These are phyloP conservation scores for Theretra japonica DNA, from an alignment of 2,888 invertebrate genomes.

Conservation along the genomic window DNA sequence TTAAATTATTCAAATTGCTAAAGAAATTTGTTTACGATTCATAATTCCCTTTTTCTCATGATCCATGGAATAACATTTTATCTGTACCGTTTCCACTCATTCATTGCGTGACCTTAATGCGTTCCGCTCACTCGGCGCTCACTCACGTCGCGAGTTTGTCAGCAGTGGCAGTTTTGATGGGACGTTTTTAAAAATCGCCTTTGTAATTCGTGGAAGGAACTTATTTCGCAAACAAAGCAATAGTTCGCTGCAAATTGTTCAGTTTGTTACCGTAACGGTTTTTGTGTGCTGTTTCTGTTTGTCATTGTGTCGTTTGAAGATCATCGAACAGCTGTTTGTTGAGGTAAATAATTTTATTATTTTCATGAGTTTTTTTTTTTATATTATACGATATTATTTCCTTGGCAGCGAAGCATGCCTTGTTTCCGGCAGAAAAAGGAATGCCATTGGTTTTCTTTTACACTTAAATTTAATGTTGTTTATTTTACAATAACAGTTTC, in stretches of 20 bases:
- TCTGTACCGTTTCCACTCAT: background rate
- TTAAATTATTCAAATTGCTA: too few relatives aligned
- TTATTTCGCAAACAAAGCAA: slow-evolving; percentile 15
- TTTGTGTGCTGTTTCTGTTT: background rate
- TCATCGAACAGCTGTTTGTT: slow-evolving; percentile 9
- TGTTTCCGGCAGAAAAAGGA: background rate
- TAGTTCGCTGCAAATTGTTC: background rate
- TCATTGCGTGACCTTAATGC: slow-evolving; percentile 5
- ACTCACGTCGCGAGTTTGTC: slow-evolving; percentile 23
- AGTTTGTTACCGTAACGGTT: slow-evolving; percentile 1
- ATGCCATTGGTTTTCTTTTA: background rate
- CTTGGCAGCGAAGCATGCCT: background rate
- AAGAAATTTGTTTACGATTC: too few relatives aligned
- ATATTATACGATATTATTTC: background rate
- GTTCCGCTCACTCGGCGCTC: slow-evolving; percentile 7
- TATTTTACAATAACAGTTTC: background rate
- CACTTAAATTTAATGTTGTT: background rate
- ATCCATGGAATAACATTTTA: background rate
- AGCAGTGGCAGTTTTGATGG: slow-evolving; percentile 1
- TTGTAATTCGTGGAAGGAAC: slow-evolving; percentile 16
- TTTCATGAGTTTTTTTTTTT: background rate
- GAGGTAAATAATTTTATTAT: slow-evolving; percentile 4
- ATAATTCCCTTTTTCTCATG: background rate
- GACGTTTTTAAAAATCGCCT: slow-evolving; percentile 12
- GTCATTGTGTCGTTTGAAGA: background rate